phyloP scores from a whole-genome alignment of 2,113 vertebrate genomes.

The Tachysurus fulvidraco region DNA sequence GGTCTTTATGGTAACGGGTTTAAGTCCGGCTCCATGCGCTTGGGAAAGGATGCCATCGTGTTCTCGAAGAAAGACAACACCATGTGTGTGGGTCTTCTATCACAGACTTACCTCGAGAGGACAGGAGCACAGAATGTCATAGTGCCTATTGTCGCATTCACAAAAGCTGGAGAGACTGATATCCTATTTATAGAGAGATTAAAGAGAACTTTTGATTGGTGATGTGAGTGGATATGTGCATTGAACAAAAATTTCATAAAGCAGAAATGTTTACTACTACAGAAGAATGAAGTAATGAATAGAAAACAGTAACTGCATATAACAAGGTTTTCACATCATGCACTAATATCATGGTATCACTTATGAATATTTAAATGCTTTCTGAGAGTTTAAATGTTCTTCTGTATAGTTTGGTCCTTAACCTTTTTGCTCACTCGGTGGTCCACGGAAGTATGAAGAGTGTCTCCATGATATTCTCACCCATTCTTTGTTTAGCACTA shows the following conservation, averaged over 20 bases:
- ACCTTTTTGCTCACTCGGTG: constrained; percentile 72
- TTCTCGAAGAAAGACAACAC: constrained; percentile 83
- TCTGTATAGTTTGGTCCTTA: constrained; percentile 65
- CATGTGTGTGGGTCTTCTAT: constrained; percentile 89
- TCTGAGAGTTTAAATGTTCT: neutral
- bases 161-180: constrained; percentile 50
- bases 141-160: constrained; percentile 82
- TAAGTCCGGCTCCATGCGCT: constrained; percentile 96
- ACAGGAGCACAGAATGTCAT: constrained; percentile 82
- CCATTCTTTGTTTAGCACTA: constrained; percentile 81
- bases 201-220: neutral
- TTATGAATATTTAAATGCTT: neutral
- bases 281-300: too few relatives aligned
- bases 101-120: constrained; percentile 85
- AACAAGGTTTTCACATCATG: too few relatives aligned
- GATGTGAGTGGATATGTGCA: too few relatives aligned
- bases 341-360: neutral
- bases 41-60: constrained; percentile 90
- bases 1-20: constrained; percentile 96
- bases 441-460: constrained; percentile 66
- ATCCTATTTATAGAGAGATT: constrained; percentile 34
- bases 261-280: too few relatives aligned
- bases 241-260: too few relatives aligned
- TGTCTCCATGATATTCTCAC: constrained; percentile 84
- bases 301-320: too few relatives aligned